phyloP scores from a whole-genome alignment of 2,797 vertebrate genomes.

The Sebastes cheni region DNA sequence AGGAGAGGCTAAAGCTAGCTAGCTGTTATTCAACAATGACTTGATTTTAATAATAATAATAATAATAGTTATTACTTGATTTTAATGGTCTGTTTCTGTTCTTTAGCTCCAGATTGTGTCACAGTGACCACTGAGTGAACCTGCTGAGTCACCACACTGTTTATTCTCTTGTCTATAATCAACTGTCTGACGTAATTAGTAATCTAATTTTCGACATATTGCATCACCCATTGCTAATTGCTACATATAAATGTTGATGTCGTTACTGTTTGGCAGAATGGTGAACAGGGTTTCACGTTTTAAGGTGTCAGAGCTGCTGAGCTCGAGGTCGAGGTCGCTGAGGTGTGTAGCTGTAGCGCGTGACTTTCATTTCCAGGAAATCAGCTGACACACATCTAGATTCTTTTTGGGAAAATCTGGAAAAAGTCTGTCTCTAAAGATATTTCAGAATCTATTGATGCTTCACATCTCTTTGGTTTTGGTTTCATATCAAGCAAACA shows the following conservation, averaged over 20 bases:
- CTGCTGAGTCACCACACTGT: fast-evolving
- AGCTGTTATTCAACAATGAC: neutral
- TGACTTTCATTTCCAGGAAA: constrained; percentile 15
- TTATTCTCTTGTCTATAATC: neutral
- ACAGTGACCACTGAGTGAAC: neutral
- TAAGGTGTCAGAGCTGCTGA: neutral
- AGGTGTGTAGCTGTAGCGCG: constrained; percentile 12
- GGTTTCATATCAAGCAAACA: neutral
- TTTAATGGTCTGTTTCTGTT: neutral
- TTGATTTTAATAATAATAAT: neutral
- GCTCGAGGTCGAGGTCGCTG: neutral
- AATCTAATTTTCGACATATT: neutral
- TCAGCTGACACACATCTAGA: neutral
- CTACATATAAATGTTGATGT: neutral
- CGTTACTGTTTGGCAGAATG: neutral
- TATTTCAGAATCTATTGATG: neutral
- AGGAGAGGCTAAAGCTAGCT: constrained; percentile 16
- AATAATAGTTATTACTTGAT: too few species aligned
- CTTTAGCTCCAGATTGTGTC: fast-evolving
- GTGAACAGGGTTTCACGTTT: neutral
- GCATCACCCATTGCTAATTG: neutral
- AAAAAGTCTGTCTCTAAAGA: neutral
- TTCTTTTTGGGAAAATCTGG: neutral
- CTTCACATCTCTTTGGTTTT: neutral
- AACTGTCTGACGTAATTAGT: neutral